Evolutionary conservation across 2,888 invertebrate genomes (phyloP).

Genomic region (Cephus pulcher): DNA sequence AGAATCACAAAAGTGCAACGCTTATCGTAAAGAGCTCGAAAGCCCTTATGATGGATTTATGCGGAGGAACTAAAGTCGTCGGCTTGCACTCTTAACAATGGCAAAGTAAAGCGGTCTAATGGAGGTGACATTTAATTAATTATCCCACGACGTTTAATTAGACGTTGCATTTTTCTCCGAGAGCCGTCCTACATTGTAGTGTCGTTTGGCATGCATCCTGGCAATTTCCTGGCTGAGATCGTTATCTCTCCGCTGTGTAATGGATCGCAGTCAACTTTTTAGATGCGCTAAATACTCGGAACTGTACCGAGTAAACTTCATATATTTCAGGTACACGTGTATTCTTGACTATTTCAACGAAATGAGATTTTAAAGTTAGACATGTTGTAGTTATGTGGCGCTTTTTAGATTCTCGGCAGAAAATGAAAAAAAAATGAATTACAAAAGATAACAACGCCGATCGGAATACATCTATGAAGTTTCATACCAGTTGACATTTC

Average conservation of each 20-base stretch:
- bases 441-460: background rate
- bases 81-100: slow-evolving; percentile 13
- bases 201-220: slow-evolving; percentile 4
- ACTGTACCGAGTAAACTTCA: background rate
- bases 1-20: background rate
- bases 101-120: slow-evolving; percentile 12
- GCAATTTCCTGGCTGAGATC: background rate
- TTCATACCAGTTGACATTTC: slow-evolving; percentile 5
- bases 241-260: background rate
- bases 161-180: slow-evolving; percentile 21
- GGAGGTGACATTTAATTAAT: slow-evolving; percentile 20
- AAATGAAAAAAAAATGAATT: background rate
- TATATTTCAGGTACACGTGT: background rate
- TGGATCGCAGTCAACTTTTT: background rate
- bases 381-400: background rate
- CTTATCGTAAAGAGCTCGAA: background rate
- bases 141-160: slow-evolving; percentile 22
- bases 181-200: slow-evolving; percentile 4
- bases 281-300: background rate
- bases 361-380: background rate
- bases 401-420: too few relatives aligned
- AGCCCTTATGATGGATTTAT: background rate
- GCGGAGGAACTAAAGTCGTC: background rate
- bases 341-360: background rate
- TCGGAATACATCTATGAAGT: slow-evolving; percentile 13